Percentiles rank a stretch among this genome's conserved stretches.
These are phyloP conservation scores for Myocastor coypus DNA, from an alignment of 2,113 vertebrate species.

Conservation along the genomic window DNA sequence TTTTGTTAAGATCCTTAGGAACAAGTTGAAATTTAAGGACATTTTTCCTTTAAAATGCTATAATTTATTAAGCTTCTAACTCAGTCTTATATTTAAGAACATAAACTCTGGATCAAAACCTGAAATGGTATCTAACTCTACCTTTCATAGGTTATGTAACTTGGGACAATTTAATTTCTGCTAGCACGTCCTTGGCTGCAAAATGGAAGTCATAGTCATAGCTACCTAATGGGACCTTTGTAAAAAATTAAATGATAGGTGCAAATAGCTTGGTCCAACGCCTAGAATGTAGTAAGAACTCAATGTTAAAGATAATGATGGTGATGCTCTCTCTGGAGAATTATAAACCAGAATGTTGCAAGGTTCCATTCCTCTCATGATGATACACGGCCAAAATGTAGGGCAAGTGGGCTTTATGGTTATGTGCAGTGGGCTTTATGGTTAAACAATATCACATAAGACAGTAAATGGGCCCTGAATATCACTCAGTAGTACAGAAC, in stretches of 20 bases:
- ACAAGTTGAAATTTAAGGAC: neutral
- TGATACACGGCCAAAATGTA: neutral
- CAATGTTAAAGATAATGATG: neutral
- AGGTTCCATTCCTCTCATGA: neutral
- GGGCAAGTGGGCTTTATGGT: neutral
- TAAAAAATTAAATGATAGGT: neutral
- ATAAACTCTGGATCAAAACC: neutral
- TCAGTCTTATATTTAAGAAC: neutral
- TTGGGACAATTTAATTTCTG: neutral
- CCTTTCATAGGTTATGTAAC: neutral
- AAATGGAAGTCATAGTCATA: neutral
- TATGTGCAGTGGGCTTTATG: neutral
- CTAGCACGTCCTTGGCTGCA: neutral
- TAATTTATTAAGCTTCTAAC: neutral
- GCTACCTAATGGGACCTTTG: neutral
- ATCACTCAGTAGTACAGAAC: too few species aligned
- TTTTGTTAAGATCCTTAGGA: conserved; percentile 29
- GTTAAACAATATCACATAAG: neutral
- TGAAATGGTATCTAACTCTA: neutral
- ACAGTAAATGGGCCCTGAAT: neutral
- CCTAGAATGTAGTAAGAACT: neutral
- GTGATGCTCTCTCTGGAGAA: neutral
- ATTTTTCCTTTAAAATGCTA: neutral
- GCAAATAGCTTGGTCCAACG: neutral
- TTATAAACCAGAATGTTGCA: neutral